These are phyloP conservation scores for Arenicola marina DNA, from an alignment of 2,888 invertebrate species.

Conservation along the genomic window DNA sequence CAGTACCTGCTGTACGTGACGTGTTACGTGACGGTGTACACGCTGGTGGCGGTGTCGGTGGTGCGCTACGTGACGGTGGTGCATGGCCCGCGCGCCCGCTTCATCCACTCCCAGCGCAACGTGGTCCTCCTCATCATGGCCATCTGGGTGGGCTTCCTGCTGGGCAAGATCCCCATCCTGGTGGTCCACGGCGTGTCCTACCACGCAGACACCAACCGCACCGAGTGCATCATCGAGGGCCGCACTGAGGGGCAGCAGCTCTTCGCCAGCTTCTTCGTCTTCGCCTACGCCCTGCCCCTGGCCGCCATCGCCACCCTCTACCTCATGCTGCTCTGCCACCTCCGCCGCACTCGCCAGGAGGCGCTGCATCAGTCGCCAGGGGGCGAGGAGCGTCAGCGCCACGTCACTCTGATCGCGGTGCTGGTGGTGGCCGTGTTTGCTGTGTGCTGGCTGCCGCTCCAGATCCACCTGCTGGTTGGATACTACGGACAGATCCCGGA, in stretches of 20 bases:
- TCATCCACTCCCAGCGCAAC: conserved; percentile 6
- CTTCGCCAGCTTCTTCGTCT: conserved; percentile 70
- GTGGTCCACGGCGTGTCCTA: conserved; percentile 18
- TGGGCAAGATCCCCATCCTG: conserved; percentile 23
- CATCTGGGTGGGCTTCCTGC: conserved; percentile 23
- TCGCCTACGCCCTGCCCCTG: conserved; percentile 86
- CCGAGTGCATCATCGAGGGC: conserved; percentile 24
- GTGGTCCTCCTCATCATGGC: conserved; percentile 6
- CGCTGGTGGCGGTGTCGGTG: conserved; percentile 22
- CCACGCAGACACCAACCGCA: neutral
- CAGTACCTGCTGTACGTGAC: conserved; percentile 30
- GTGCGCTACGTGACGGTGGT: conserved; percentile 26
- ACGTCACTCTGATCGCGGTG: too few species aligned
- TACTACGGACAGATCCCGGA: neutral
- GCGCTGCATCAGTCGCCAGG: too few species aligned
- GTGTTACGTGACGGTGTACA: conserved; percentile 27
- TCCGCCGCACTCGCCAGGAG: too few species aligned
- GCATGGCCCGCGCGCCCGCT: neutral
- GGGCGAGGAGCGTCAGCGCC: too few species aligned
- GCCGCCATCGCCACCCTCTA: conserved; percentile 84
- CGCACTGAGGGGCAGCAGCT: conserved; percentile 26
- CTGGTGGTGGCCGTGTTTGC: too few species aligned
- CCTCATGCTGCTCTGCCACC: conserved; percentile 77
- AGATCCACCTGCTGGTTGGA: neutral
- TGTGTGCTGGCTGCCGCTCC: too few species aligned